Base-by-base conservation (phyloP, 2,888 invertebrate genomes). In the Dorcus parallelipipedus region DNA sequence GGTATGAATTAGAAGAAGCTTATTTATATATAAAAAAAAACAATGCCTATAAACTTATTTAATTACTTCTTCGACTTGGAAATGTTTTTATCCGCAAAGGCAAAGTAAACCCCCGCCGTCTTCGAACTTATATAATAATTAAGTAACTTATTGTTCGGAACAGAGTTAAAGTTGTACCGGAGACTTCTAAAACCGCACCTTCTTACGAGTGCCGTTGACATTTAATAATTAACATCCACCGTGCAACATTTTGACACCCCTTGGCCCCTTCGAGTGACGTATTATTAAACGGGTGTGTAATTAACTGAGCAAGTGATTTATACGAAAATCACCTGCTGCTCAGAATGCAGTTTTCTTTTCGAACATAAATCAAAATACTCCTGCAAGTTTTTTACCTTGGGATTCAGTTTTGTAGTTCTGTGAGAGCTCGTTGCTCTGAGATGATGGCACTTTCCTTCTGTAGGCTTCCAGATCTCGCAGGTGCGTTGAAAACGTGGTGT, bases 391-490 rank as follows among this genome's bases (percentile, higher is more conserved):
- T 14, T 61, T 59, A 68, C 68, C 68, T 65, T 66, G 68, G 45
- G 56, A 58, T 50, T 67, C 67, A 8, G 59, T 49, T 59, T 69
- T 69, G 53, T 64, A 68, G 45, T 59, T 59, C 55, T 64, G 63
- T n/a, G 64, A 57, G 23, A 58, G 53, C 54, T 74, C 73, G 58
- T 68, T 68, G 54, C 70, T 69, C 61, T 73, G 73, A 42, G 71
- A 69, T 5, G 74, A 72, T 48, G 83, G 80, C 62, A 84, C 81
- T 57, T 84, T 79, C 62, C 84, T 86, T 71, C 91, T 85, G 76
- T 87, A 87, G 53, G 83, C 79, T 68, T 91, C 91, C 65, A 88
- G 79, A 60, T 88, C 88, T 62, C 86, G 81, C 63, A 89, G 81
- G 71, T 87, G 86, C 65, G 83, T 83, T 55, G 84, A 81, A 75